phyloP scores from a whole-genome alignment of 2,888 invertebrate genomes.

The Himalopsyche tibetana region DNA sequence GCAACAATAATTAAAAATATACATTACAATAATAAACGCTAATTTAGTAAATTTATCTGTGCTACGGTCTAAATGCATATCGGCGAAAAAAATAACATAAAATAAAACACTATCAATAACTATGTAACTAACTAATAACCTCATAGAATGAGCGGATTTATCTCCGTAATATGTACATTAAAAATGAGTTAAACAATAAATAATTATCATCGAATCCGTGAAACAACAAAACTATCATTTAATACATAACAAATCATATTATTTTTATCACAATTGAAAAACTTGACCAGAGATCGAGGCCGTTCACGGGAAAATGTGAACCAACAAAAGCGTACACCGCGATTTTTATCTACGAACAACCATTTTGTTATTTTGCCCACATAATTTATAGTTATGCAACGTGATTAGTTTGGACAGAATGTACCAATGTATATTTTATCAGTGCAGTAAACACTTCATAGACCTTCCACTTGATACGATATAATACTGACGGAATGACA shows the following conservation, averaged over 20 bases:
- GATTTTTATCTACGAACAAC: no score
- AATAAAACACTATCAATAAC: constrained; percentile 21
- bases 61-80: constrained; percentile 32
- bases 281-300: constrained; percentile 27
- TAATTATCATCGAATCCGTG: constrained; percentile 14
- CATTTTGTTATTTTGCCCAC: no score
- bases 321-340: neutral
- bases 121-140: constrained; percentile 24
- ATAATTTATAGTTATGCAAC: no score
- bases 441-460: no score
- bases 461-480: no score
- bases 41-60: constrained; percentile 19
- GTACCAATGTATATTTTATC: no score
- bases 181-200: constrained; percentile 16
- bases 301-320: constrained; percentile 18
- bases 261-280: constrained; percentile 15
- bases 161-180: neutral
- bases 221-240: constrained; percentile 12
- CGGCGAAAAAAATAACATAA: constrained; percentile 2
- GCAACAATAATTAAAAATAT: neutral
- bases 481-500: no score
- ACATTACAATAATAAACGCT: neutral
- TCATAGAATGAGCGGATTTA: constrained; percentile 1
- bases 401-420: no score
- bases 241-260: constrained; percentile 19